Evolutionary conservation across 2,797 vertebrate species (phyloP).

Genomic region (Sandelia bainsii): DNA sequence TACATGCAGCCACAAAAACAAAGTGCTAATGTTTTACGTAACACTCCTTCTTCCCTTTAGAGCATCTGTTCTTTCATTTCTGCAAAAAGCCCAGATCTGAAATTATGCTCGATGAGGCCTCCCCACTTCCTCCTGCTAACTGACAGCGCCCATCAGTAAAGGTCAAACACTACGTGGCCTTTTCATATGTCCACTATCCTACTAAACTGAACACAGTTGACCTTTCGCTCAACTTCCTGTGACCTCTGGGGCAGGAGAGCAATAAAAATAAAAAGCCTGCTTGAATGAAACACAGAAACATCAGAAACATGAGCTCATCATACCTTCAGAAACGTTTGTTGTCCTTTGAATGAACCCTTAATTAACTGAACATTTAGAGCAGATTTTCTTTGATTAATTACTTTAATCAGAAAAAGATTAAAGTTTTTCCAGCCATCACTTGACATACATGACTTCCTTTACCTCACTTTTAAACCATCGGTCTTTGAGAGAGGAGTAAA

Average conservation of each 20-base stretch:
- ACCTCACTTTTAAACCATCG: no score
- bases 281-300: conserved; percentile 17
- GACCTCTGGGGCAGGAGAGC: conserved; percentile 57
- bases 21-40: conserved; percentile 2
- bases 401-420: neutral
- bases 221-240: conserved; percentile 72
- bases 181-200: conserved; percentile 62
- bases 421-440: no score
- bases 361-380: neutral
- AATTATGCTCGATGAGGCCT: conserved; percentile 31
- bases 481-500: no score
- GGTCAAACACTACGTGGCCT: conserved; percentile 69
- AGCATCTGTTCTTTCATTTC: conserved; percentile 5
- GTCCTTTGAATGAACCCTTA: conserved; percentile 16
- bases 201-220: conserved; percentile 60
- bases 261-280: conserved; percentile 23
- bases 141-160: conserved; percentile 56
- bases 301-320: conserved; percentile 1
- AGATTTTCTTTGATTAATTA: conserved; percentile 7
- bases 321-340: conserved; percentile 26
- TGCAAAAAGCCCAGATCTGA: conserved; percentile 16
- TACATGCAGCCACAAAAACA: neutral
- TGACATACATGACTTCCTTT: no score
- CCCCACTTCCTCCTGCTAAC: conserved; percentile 1
- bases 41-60: neutral